Conservation (phyloP, 2,888 invertebrate species). For the Drosophila helvetica region DNA sequence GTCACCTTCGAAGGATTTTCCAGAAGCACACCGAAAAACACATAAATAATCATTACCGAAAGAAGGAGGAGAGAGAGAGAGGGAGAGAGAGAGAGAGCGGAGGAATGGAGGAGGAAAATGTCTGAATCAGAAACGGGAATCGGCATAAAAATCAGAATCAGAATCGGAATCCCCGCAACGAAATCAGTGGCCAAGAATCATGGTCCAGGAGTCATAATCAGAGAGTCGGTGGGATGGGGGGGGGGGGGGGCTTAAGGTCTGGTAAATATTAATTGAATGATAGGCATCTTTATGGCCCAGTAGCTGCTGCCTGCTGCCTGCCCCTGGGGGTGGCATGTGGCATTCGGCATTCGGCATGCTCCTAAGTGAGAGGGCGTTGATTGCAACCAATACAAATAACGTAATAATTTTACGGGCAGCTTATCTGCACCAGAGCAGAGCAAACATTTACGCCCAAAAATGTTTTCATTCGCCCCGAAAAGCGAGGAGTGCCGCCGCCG, state of each 20-base stretch:
- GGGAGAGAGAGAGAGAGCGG: background rate
- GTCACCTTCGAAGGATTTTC: constrained; percentile 16
- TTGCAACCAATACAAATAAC: constrained; percentile 81
- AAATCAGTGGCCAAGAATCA: constrained; percentile 15
- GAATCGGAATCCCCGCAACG: constrained; percentile 23
- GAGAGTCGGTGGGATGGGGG: background rate
- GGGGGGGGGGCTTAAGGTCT: constrained; percentile 35
- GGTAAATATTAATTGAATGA: constrained; percentile 80
- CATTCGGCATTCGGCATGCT: background rate
- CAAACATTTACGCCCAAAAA: constrained; percentile 83
- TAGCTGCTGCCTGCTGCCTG: constrained; percentile 25
- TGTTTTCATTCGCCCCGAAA: constrained; percentile 73
- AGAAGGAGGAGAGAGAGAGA: background rate
- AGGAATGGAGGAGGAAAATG: background rate
- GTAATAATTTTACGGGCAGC: constrained; percentile 81
- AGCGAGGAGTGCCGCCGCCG: background rate
- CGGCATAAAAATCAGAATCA: constrained; percentile 1
- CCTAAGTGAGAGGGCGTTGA: constrained; percentile 61
- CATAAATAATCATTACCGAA: constrained; percentile 60
- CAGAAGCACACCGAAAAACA: background rate
- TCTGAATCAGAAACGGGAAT: background rate
- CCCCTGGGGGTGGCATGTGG: constrained; percentile 4
- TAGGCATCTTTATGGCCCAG: constrained; percentile 72
- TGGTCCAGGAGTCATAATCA: constrained; percentile 35
- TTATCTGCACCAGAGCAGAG: constrained; percentile 82